phyloP scores from a whole-genome alignment of 2,888 invertebrate species.

The Lepetodrilus schrolli region DNA sequence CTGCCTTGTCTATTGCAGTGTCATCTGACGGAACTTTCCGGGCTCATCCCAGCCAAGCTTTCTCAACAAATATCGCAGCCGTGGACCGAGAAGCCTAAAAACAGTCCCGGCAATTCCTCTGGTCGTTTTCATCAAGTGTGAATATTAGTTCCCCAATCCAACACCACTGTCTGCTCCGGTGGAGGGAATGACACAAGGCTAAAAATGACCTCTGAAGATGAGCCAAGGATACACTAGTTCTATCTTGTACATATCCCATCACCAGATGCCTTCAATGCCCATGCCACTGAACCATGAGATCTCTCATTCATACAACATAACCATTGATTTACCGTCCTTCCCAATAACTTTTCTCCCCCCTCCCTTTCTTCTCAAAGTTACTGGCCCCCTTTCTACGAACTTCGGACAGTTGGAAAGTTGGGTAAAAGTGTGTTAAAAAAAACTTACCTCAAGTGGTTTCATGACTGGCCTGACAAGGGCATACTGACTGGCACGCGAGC shows the following conservation, averaged over 20 bases:
- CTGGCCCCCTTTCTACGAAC: background rate
- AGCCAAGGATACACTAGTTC: conserved; percentile 4
- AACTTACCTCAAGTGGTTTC: conserved; percentile 51
- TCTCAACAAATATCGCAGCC: conserved; percentile 8
- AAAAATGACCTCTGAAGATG: conserved; percentile 26
- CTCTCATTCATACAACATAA: conserved; percentile 20
- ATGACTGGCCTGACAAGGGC: conserved; percentile 40
- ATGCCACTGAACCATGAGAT: conserved; percentile 27
- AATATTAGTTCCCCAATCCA: background rate
- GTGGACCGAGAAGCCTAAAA: background rate
- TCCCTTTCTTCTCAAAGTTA: background rate
- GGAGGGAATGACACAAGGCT: conserved; percentile 18
- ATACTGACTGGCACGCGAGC: conserved; percentile 36
- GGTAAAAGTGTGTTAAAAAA: conserved; percentile 26
- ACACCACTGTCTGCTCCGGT: background rate
- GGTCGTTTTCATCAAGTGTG: background rate
- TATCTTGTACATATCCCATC: conserved; percentile 13
- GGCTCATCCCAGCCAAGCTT: background rate
- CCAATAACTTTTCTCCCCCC: background rate
- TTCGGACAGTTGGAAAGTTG: background rate
- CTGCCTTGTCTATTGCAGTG: conserved; percentile 23
- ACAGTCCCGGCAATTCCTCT: background rate
- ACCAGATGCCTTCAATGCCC: conserved; percentile 17
- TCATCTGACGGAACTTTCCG: conserved; percentile 8
- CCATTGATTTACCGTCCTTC: conserved; percentile 7